Conservation (phyloP, 2,888 invertebrate species). For the Fissipunctia ypsillon region DNA sequence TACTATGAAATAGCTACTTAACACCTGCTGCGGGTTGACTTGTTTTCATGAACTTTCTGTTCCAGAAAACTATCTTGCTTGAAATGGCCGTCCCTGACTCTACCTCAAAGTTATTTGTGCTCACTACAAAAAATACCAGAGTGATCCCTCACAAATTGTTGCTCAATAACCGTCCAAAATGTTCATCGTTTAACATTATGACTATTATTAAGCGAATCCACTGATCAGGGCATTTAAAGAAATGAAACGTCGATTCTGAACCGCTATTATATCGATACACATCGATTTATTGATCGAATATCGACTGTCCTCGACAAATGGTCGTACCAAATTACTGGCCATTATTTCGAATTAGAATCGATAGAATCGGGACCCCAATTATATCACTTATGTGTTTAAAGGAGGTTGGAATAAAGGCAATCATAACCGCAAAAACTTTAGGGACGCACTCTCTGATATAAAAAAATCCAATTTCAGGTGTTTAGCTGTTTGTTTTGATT, state of each 20-base stretch:
- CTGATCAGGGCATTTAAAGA: conserved; percentile 90
- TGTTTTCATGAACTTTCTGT: not conserved
- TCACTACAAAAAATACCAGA: conserved; percentile 63
- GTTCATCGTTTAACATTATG: conserved; percentile 86
- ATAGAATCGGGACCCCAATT: conserved; percentile 90
- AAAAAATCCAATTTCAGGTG: conserved; percentile 67
- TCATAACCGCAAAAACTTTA: conserved; percentile 83
- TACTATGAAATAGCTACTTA: not conserved
- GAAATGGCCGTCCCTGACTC: conserved; percentile 23
- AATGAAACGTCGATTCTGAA: conserved; percentile 88
- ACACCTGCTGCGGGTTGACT: not conserved
- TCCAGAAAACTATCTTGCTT: not conserved
- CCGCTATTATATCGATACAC: conserved; percentile 89
- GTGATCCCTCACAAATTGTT: conserved; percentile 70
- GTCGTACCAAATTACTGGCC: conserved; percentile 88
- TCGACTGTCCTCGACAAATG: conserved; percentile 90
- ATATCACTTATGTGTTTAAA: conserved; percentile 91
- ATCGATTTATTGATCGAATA: conserved; percentile 90
- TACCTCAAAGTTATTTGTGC: conserved; percentile 40
- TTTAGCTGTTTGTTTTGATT: conserved; percentile 73
- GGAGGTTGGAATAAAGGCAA: conserved; percentile 85
- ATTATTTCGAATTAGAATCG: conserved; percentile 90
- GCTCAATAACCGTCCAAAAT: conserved; percentile 78
- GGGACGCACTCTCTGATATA: conserved; percentile 68
- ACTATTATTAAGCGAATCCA: conserved; percentile 89